These are phyloP conservation scores for Lucilia sericata DNA, from an alignment of 1,140 invertebrate genomes.

Conservation along the genomic window DNA sequence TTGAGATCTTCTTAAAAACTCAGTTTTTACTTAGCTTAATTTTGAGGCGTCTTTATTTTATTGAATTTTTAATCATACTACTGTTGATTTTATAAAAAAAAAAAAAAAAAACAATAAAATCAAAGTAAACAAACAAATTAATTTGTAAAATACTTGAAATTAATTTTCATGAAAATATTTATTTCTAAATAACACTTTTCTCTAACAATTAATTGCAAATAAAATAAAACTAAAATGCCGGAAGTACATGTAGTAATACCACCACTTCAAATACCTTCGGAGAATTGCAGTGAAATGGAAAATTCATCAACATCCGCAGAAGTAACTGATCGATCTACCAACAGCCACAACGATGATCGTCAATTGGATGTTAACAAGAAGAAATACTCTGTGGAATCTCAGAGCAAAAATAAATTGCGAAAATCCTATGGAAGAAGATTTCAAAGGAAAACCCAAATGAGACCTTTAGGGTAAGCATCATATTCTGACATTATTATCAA, in stretches of 20 bases:
- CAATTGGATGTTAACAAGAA: neutral
- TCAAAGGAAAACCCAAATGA: neutral
- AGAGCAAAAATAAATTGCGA: constrained; percentile 13
- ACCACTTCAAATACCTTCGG: constrained; percentile 4
- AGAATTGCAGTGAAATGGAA: constrained; percentile 11
- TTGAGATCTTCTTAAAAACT: too few relatives aligned
- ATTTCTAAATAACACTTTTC: neutral
- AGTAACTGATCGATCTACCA: neutral
- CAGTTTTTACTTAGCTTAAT: too few relatives aligned
- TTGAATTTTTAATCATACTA: too few relatives aligned
- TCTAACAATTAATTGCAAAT: too few relatives aligned
- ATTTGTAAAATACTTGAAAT: neutral
- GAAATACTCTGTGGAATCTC: neutral
- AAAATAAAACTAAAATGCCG: neutral
- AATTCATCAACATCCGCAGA: neutral
- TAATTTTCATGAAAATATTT: neutral
- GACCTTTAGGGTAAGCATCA: neutral
- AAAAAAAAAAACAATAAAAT: too few relatives aligned
- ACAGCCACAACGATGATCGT: neutral
- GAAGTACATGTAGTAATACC: neutral
- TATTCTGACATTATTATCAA: neutral
- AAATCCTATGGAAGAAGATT: neutral
- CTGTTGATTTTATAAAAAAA: too few relatives aligned
- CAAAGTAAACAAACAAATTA: neutral
- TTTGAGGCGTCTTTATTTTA: too few relatives aligned